Evolutionary conservation across 1,140 invertebrate species (phyloP).

Genomic region (Alviniconcha marisindica): DNA sequence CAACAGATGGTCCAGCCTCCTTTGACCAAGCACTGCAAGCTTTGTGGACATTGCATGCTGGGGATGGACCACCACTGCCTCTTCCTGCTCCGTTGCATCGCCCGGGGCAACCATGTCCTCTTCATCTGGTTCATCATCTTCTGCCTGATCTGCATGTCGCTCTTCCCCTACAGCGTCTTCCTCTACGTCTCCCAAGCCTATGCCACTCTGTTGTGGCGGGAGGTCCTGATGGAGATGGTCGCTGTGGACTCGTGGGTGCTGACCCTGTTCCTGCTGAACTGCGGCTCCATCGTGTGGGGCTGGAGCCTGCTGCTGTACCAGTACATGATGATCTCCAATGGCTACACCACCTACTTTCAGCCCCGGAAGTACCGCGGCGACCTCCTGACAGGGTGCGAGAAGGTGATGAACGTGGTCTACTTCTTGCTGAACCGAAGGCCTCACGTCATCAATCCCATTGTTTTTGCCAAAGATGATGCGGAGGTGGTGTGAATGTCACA

Average conservation of each 20-base stretch:
- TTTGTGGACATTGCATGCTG: conserved; percentile 66
- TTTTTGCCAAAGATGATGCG: not conserved
- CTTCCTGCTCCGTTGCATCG: conserved; percentile 70
- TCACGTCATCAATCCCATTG: not conserved
- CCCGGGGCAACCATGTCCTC: conserved; percentile 62
- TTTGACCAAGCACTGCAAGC: conserved; percentile 67
- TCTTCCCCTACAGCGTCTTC: conserved; percentile 49
- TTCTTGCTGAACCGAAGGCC: conserved; percentile 34
- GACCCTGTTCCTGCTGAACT: conserved; percentile 55
- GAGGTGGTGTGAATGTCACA: not conserved
- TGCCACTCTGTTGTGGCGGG: not conserved
- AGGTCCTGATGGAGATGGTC: conserved; percentile 43
- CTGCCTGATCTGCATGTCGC: conserved; percentile 46
- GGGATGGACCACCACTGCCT: conserved; percentile 74
- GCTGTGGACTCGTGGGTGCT: conserved; percentile 55
- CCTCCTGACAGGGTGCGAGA: conserved; percentile 21
- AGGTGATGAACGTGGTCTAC: conserved; percentile 31
- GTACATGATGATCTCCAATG: conserved; percentile 56
- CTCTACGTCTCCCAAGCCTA: conserved; percentile 46
- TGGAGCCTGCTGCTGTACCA: conserved; percentile 59
- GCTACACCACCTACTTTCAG: conserved; percentile 57
- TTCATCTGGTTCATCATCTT: conserved; percentile 66
- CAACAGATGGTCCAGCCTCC: conserved; percentile 56
- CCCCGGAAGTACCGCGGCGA: conserved; percentile 3
- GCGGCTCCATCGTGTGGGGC: conserved; percentile 55